Base-by-base conservation (phyloP, 2,888 invertebrate species). In the Mimachlamys varia region DNA sequence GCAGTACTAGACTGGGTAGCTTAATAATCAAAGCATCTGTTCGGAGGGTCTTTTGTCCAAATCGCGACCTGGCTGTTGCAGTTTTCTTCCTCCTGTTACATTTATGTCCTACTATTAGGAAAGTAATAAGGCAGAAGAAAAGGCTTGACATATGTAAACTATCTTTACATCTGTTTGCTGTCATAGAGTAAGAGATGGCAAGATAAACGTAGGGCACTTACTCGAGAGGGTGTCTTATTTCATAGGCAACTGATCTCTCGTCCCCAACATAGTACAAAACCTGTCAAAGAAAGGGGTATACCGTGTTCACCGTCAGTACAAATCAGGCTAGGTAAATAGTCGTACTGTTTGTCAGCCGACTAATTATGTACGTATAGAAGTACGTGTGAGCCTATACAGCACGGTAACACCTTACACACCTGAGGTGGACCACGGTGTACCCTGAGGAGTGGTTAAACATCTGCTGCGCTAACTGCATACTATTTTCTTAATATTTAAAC, bases 351-450 rank as follows among this genome's bases (percentile, higher is more conserved):
- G 76, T 33, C 27, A 76, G 13, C 27, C 10, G 33, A 10, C 27
- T 76, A 76, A 76, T 76, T 76, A 76, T 76, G 76, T 76, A 33
- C 76, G 76, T 76, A 76, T 22, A 15, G 17, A 27, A 76, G 76
- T 22, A 27, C 76, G 22, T 13, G 33, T 27, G 33, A 76, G 27
- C 33, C 76, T 33, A 76, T 76, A 76, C 33, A 27, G 12, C 17
- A 76, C 76, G 76, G 22, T 76, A 27, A 76, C 76, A 33, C 33
- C 1, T 33, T 33, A 33, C 33, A 33, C 7, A 13, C 33, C 76
- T 33, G 0, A 33, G 33, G 27, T 76, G 76, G 33, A 0, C 13
- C 33, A 22, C 22, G 17, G 22, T 62, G 10, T 62, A 62, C 22
- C 33, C 13, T 27, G 27, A 27, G 33, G 33, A 33, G 27, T 7